Conservation (phyloP, 1,140 invertebrate genomes). For the Muscidifurax raptorellus region DNA sequence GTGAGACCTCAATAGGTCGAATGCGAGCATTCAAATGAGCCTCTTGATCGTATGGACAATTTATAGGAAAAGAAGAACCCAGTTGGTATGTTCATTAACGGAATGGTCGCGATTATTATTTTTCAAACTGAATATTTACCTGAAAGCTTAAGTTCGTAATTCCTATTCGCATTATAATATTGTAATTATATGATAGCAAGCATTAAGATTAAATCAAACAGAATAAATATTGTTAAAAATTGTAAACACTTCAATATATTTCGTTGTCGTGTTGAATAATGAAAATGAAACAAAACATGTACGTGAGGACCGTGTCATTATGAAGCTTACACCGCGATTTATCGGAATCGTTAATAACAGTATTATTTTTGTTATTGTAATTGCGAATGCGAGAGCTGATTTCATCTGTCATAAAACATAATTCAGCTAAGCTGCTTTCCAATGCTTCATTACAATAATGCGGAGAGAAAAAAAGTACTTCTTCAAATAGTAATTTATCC, state of each 20-base stretch:
- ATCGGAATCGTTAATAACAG: conserved; percentile 29
- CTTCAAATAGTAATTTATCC: not conserved
- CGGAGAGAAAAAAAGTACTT: not conserved
- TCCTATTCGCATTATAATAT: no score
- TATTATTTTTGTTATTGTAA: conserved; percentile 5
- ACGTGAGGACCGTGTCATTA: not conserved
- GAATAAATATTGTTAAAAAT: not conserved
- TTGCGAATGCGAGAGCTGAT: not conserved
- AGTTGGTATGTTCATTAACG: conserved; percentile 1
- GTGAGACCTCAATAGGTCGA: conserved; percentile 22
- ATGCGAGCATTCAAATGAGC: conserved; percentile 4
- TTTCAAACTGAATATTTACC: not conserved
- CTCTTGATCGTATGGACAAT: conserved; percentile 1
- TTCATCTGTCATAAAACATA: conserved; percentile 23
- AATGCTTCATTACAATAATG: not conserved
- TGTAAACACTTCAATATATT: not conserved
- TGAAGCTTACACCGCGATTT: not conserved
- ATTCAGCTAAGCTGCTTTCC: conserved; percentile 24
- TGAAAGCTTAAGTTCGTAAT: no score
- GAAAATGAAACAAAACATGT: conserved; percentile 10
- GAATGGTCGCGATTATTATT: not conserved
- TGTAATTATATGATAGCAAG: no score
- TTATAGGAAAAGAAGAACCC: conserved; percentile 14
- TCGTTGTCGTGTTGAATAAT: not conserved
- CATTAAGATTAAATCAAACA: no score